Evolutionary conservation across 2,797 vertebrate genomes (phyloP).

Genomic region (Leontopithecus rosalia): DNA sequence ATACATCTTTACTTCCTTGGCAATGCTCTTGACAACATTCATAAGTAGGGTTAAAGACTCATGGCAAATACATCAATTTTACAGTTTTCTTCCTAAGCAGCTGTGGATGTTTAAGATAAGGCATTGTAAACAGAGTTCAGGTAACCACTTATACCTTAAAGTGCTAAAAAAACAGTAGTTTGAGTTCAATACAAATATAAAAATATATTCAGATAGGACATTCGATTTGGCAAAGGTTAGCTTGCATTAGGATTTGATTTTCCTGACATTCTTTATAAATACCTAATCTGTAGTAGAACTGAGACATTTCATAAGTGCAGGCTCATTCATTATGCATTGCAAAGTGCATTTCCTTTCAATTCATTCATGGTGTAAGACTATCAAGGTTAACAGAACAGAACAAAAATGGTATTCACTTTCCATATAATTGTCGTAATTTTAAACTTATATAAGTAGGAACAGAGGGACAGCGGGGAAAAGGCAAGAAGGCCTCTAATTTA

Average conservation of each 20-base stretch:
- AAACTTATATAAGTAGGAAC: not conserved
- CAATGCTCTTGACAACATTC: slow-evolving; percentile 24
- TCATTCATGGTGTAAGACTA: slow-evolving; percentile 34
- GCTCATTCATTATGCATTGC: slow-evolving; percentile 21
- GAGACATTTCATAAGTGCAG: not conserved
- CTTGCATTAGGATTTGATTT: slow-evolving; percentile 26
- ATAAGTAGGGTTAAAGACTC: slow-evolving; percentile 37
- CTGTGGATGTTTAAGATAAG: slow-evolving; percentile 35
- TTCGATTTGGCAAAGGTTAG: slow-evolving; percentile 9
- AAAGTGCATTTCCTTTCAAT: slow-evolving; percentile 19
- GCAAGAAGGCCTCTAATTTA: not conserved
- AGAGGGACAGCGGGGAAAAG: not conserved
- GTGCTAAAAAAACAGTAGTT: not conserved
- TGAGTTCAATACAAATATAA: slow-evolving; percentile 28
- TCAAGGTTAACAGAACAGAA: not conserved
- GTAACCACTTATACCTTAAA: not conserved
- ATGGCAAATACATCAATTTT: slow-evolving; percentile 34
- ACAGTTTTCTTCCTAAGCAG: slow-evolving; percentile 51
- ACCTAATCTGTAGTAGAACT: not conserved
- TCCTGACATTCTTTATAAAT: slow-evolving; percentile 6
- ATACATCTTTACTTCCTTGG: slow-evolving; percentile 44
- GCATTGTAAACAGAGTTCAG: slow-evolving; percentile 10
- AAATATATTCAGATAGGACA: slow-evolving; percentile 28
- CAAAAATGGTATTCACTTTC: slow-evolving; percentile 19
- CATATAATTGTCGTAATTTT: not conserved